phyloP scores from a whole-genome alignment of 2,113 vertebrate genomes.

The Tragelaphus scriptus region DNA sequence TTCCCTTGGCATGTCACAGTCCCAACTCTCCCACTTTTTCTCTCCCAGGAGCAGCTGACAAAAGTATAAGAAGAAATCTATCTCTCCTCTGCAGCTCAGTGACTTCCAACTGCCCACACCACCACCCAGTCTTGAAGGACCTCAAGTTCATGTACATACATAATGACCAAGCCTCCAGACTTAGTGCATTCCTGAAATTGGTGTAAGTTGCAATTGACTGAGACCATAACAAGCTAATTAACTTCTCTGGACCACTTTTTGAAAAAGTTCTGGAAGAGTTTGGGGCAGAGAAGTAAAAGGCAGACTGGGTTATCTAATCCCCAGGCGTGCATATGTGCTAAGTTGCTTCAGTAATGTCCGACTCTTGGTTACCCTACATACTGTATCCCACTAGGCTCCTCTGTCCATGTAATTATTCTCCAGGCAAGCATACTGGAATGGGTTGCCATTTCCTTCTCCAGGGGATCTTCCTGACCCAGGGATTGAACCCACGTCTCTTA shows the following conservation, averaged over 20 bases:
- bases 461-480: neutral
- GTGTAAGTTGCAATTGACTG: neutral
- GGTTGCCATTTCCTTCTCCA: neutral
- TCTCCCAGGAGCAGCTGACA: no score
- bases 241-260: neutral
- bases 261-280: neutral
- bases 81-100: neutral
- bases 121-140: neutral
- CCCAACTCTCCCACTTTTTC: neutral
- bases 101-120: neutral
- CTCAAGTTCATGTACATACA: neutral
- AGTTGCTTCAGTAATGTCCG: neutral
- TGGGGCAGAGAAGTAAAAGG: neutral
- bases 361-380: neutral
- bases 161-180: neutral
- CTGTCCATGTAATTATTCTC: neutral
- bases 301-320: neutral
- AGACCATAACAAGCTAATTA: neutral
- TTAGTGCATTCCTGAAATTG: neutral
- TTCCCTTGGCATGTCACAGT: neutral
- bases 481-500: neutral
- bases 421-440: neutral
- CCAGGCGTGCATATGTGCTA: accelerated
- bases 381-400: neutral
- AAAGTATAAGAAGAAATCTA: neutral